phyloP scores from a whole-genome alignment of 1,140 invertebrate species.

The Pseudomyrmex sp. region DNA sequence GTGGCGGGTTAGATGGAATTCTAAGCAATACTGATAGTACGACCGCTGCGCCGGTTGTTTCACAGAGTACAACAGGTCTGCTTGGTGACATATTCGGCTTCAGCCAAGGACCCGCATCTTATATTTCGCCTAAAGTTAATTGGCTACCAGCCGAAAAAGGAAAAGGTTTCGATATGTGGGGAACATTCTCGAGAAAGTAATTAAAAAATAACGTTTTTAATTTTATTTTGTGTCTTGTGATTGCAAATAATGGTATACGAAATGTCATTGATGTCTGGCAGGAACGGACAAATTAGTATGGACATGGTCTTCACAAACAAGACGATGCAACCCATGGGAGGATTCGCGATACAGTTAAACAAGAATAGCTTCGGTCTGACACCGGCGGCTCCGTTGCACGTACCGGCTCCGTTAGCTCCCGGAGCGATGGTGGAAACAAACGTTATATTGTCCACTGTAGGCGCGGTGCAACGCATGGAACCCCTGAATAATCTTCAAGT shows the following conservation, averaged over 20 bases:
- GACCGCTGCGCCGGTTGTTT: slow-evolving; percentile 80
- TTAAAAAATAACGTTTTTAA: slow-evolving; percentile 30
- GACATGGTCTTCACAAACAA: slow-evolving; percentile 99
- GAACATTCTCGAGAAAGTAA: slow-evolving; percentile 95
- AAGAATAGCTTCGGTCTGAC: slow-evolving; percentile 99
- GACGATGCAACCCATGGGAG: slow-evolving; percentile 98
- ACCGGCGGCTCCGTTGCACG: slow-evolving; percentile 92
- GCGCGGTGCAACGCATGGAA: slow-evolving; percentile 98
- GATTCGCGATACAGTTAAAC: slow-evolving; percentile 99
- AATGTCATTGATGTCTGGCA: slow-evolving; percentile 70
- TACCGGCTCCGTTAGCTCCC: slow-evolving; percentile 92
- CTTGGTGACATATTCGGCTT: slow-evolving; percentile 97
- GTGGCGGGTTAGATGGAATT: slow-evolving; percentile 85
- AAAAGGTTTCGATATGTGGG: slow-evolving; percentile 98
- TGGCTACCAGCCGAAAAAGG: slow-evolving; percentile 98
- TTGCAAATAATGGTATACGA: slow-evolving; percentile 22
- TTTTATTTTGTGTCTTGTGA: not conserved
- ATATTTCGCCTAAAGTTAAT: slow-evolving; percentile 93
- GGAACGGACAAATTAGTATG: slow-evolving; percentile 95
- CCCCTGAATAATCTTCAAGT: slow-evolving; percentile 98
- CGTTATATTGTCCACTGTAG: slow-evolving; percentile 92
- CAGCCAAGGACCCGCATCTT: slow-evolving; percentile 88
- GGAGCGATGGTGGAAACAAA: slow-evolving; percentile 93
- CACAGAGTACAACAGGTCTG: slow-evolving; percentile 88
- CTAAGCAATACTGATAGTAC: slow-evolving; percentile 79